These are phyloP conservation scores for Amphilophus citrinellus DNA, from an alignment of 2,113 vertebrate species.

Conservation along the genomic window DNA sequence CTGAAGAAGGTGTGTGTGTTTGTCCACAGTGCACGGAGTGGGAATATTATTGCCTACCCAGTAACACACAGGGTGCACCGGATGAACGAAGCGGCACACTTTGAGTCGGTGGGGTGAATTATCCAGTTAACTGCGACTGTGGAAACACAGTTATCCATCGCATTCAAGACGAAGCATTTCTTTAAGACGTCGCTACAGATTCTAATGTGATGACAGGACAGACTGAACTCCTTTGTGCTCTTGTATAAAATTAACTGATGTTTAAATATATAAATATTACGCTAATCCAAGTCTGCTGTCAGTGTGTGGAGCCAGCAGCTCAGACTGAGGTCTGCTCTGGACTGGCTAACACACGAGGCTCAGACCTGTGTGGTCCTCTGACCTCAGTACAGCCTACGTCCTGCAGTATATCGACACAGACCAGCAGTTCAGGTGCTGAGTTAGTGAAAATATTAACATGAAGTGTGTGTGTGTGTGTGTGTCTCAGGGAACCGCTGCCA, in stretches of 20 bases:
- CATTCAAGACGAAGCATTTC: background rate
- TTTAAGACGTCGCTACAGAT: background rate
- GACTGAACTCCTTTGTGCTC: no score
- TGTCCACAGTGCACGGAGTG: background rate
- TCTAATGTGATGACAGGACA: background rate
- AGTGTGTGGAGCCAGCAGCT: no score
- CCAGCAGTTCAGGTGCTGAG: background rate
- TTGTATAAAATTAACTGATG: no score
- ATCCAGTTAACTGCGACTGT: no score
- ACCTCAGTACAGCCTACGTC: background rate
- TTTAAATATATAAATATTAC: no score
- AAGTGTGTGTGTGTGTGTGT: background rate
- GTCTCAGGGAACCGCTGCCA: conserved; percentile 85
- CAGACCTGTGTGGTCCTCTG: background rate
- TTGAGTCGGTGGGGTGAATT: no score
- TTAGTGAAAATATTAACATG: background rate
- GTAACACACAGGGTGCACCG: no score
- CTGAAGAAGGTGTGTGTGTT: conserved; percentile 88
- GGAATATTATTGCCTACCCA: no score
- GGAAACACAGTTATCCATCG: background rate
- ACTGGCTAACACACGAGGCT: background rate
- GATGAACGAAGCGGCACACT: no score
- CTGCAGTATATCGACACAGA: background rate
- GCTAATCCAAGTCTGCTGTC: no score
- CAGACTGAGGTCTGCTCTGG: no score